A percentile compares a stretch with the other conserved stretches of the same genome.
phyloP scores from a whole-genome alignment of 2,888 invertebrate genomes.

The Synanthedon myopaeformis region DNA sequence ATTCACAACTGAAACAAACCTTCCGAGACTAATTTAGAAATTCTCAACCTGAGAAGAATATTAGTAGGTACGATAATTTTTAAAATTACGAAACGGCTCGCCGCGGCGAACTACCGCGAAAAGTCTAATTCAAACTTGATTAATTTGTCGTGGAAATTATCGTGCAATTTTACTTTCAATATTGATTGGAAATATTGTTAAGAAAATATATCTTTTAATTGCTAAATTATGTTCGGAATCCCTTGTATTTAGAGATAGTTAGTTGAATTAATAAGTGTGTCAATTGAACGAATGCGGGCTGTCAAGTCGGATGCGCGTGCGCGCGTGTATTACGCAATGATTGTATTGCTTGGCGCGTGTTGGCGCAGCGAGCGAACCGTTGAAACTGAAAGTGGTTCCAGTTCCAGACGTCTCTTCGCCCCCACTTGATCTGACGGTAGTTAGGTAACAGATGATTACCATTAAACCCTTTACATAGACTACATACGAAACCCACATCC shows the following conservation, averaged over 20 bases:
- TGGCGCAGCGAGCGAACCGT: conserved; percentile 30
- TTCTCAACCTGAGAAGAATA: too few relatives aligned
- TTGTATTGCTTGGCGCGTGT: conserved; percentile 24
- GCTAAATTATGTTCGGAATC: not conserved
- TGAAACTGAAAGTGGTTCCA: conserved; percentile 61
- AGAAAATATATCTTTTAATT: not conserved
- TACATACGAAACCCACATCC: conserved; percentile 18
- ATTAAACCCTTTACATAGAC: conserved; percentile 38
- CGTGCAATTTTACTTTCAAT: not conserved
- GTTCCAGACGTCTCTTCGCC: conserved; percentile 18
- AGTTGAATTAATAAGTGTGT: conserved; percentile 40
- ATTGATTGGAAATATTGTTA: conserved; percentile 5
- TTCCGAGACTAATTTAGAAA: not conserved
- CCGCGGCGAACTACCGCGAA: conserved; percentile 14
- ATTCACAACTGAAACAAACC: not conserved
- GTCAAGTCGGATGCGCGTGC: conserved; percentile 23
- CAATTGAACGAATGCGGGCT: conserved; percentile 45
- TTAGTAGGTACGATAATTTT: conserved; percentile 4
- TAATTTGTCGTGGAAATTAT: conserved; percentile 6
- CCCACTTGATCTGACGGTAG: conserved; percentile 26
- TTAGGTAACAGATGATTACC: conserved; percentile 41
- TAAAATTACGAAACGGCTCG: conserved; percentile 11
- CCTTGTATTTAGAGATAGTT: conserved; percentile 8
- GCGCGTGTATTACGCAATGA: conserved; percentile 28
- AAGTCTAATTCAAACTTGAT: conserved; percentile 10